Base-by-base conservation (phyloP, 1,140 invertebrate species). In the Zelostemma sp. region DNA sequence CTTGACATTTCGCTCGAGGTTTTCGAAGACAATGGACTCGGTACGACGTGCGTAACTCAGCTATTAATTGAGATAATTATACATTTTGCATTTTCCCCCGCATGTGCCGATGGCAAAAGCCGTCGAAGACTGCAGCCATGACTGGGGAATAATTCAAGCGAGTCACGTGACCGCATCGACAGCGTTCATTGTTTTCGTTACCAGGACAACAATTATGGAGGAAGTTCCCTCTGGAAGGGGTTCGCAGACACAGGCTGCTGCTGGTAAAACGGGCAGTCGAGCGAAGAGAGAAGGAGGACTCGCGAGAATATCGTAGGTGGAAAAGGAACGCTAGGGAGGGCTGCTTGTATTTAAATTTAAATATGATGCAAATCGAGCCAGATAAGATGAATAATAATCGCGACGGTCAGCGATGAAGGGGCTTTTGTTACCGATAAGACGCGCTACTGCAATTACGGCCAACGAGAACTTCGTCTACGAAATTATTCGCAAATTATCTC, bases 331-430 rank as follows among this genome's bases (percentile, higher is more conserved):
- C 40, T 49, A 38, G 54, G 56, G 40, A 57, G 58, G 53, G 53
- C 70, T 60, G 60, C 63, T 63, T 68, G 71, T 78, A 77, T 78
- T 81, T 79, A 74, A 79, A 80, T 80, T 80, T 78, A 77, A 81
- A 80, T 80, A 79, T 78, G 77, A 81, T 80, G 79, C 74, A 81
- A 82, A 81, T 79, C 77, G 68, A 71, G 68, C 64, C 45, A 78
- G 74, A 83, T 80, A 80, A 80, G 75, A 76, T 75, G 74, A 81
- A 82, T 80, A 82, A 81, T 80, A 77, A 80, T 80, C 57, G 66
- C 59, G 63, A 21, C 18, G 53, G 14, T n/a, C 53, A 40, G 53
- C 60, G 55, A 62, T 58, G 59, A 48, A 59, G 54, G 21, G 45
- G 31, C 51, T 68, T 70, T 65, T 56, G 46, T 69, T 64, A 60